These are phyloP conservation scores for Aplysia californica DNA, from an alignment of 1,140 invertebrate genomes.

Conservation along the genomic window DNA sequence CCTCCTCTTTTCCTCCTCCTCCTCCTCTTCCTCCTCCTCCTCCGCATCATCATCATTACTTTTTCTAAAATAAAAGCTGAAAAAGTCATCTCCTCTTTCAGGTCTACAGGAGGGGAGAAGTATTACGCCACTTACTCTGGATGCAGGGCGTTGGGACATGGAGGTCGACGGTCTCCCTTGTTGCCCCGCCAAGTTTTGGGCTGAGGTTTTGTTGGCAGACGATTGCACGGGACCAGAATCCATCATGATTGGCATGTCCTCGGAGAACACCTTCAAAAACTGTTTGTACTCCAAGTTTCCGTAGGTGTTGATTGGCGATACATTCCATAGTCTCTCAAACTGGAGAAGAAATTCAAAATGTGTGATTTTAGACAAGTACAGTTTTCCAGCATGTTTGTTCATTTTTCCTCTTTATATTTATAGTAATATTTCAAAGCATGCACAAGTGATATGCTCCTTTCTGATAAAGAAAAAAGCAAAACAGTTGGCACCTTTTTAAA, in stretches of 20 bases:
- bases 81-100: too few relatives aligned
- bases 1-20: too few relatives aligned
- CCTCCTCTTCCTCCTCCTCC: too few relatives aligned
- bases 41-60: too few relatives aligned
- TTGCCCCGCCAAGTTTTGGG: constrained; percentile 8
- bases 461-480: neutral
- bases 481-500: neutral
- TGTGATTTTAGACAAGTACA: neutral
- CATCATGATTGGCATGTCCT: constrained; percentile 14
- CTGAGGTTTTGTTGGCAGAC: neutral
- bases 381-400: neutral
- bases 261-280: constrained; percentile 52
- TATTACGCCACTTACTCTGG: constrained; percentile 43
- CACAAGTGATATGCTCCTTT: neutral
- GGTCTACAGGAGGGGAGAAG: too few relatives aligned
- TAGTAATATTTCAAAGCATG: neutral
- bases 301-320: constrained; percentile 56
- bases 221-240: neutral
- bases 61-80: too few relatives aligned
- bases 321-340: constrained; percentile 59
- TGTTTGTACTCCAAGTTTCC: constrained; percentile 60
- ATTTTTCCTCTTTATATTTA: neutral
- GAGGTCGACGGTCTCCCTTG: constrained; percentile 36
- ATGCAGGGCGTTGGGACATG: constrained; percentile 36
- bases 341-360: constrained; percentile 19